Percentiles rank a stretch among this genome's conserved stretches.
Evolutionary conservation across 2,797 vertebrate genomes (phyloP).

Genomic region (Thaleichthys pacificus): DNA sequence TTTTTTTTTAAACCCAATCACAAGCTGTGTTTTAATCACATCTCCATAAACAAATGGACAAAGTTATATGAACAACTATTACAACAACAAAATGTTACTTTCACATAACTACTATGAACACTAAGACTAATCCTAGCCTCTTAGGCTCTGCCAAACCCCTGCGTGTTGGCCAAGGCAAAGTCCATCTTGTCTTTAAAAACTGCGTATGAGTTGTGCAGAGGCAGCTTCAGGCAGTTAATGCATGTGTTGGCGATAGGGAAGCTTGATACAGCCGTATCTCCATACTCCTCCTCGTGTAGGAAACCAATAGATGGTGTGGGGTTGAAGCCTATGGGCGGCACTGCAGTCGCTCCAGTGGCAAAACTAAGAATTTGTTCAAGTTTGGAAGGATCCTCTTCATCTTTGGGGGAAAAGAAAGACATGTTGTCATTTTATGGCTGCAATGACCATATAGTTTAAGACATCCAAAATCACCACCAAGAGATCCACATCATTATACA

Average conservation of each 20-base stretch:
- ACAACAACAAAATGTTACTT: neutral
- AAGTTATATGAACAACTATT: neutral
- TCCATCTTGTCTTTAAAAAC: constrained; percentile 26
- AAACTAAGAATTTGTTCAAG: constrained; percentile 8
- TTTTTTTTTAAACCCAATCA: neutral
- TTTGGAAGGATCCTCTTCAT: neutral
- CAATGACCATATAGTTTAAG: neutral
- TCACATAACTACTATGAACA: too few species aligned
- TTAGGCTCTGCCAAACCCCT: constrained; percentile 27
- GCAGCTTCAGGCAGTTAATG: constrained; percentile 28
- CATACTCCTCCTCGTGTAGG: too few species aligned
- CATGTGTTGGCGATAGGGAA: constrained; percentile 33
- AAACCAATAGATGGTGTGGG: constrained; percentile 21
- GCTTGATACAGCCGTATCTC: constrained; percentile 5
- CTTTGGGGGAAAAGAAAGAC: neutral
- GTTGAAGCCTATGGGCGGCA: constrained; percentile 25
- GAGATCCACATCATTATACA: neutral
- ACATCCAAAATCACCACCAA: neutral
- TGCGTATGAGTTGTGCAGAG: constrained; percentile 13
- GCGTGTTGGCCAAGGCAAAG: constrained; percentile 31
- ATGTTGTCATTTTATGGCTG: too few species aligned
- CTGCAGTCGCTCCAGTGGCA: constrained; percentile 25
- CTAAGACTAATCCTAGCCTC: neutral
- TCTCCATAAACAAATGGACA: neutral
- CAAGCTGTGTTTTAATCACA: constrained; percentile 7